A percentile compares a stretch with the other conserved stretches of the same genome.
These are phyloP conservation scores for Ecliptopera silaceata DNA, from an alignment of 2,888 invertebrate species.

Conservation along the genomic window DNA sequence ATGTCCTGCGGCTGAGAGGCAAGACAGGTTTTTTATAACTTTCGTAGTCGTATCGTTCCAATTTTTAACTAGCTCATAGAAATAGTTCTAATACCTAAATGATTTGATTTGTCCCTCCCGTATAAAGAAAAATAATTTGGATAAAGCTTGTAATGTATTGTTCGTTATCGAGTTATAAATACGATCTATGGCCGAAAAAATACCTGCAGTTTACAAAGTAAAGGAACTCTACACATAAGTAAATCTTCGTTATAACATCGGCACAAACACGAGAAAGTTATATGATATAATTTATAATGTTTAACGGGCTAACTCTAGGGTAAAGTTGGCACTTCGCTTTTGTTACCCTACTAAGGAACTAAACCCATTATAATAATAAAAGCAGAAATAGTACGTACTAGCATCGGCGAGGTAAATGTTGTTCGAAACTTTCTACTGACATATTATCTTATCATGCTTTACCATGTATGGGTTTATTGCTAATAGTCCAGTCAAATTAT, in stretches of 20 bases:
- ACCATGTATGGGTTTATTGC: no score
- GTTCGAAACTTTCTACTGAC: constrained; percentile 22
- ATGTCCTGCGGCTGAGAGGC: no score
- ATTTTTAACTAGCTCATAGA: no score
- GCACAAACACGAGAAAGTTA: constrained; percentile 11
- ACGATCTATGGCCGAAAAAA: no score
- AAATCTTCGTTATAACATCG: neutral
- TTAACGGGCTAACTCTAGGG: constrained; percentile 7
- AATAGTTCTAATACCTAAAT: no score
- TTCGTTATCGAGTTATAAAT: no score
- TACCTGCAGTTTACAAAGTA: neutral
- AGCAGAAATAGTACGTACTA: constrained; percentile 4
- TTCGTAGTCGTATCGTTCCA: no score
- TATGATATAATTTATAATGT: constrained; percentile 15
- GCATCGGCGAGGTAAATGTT: constrained; percentile 17
- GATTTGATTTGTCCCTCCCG: no score
- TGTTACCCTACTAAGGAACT: constrained; percentile 24
- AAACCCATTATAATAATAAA: constrained; percentile 28
- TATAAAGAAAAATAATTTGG: no score
- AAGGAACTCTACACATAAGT: neutral
- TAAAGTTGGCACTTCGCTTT: constrained; percentile 12
- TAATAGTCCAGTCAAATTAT: no score
- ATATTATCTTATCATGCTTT: constrained; percentile 2
- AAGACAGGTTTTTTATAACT: no score
- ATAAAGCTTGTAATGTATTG: no score